These are phyloP conservation scores for Selenia dentaria DNA, from an alignment of 2,888 invertebrate genomes.

Conservation along the genomic window DNA sequence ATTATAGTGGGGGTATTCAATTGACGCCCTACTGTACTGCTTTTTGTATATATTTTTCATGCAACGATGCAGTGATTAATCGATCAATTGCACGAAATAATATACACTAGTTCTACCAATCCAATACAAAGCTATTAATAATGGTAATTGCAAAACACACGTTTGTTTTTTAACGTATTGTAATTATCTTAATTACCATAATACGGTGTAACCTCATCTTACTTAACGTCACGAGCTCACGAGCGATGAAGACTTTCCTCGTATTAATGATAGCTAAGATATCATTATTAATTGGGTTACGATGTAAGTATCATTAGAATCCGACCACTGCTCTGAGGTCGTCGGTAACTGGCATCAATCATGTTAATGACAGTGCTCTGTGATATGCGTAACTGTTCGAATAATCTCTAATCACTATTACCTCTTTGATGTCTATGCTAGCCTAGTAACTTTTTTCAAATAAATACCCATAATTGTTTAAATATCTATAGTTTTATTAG, in stretches of 20 bases:
- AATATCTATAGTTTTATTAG: no score
- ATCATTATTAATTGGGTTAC: conserved; percentile 77
- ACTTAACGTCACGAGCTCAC: conserved; percentile 35
- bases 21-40: no score
- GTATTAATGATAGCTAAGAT: conserved; percentile 69
- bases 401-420: neutral
- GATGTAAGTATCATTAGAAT: conserved; percentile 56
- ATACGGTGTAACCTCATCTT: neutral
- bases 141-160: neutral
- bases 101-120: neutral
- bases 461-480: no score
- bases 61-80: no score
- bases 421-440: no score
- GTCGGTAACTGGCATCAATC: conserved; percentile 30
- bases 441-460: neutral
- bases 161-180: neutral
- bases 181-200: neutral
- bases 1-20: no score
- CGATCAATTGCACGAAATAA: no score
- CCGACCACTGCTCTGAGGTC: conserved; percentile 20
- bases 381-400: conserved; percentile 1
- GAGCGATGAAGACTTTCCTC: conserved; percentile 61
- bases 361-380: conserved; percentile 25
- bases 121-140: neutral
- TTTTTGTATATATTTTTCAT: no score